These are phyloP conservation scores for Xestia sexstrigata DNA, from an alignment of 2,888 invertebrate genomes.

Conservation along the genomic window DNA sequence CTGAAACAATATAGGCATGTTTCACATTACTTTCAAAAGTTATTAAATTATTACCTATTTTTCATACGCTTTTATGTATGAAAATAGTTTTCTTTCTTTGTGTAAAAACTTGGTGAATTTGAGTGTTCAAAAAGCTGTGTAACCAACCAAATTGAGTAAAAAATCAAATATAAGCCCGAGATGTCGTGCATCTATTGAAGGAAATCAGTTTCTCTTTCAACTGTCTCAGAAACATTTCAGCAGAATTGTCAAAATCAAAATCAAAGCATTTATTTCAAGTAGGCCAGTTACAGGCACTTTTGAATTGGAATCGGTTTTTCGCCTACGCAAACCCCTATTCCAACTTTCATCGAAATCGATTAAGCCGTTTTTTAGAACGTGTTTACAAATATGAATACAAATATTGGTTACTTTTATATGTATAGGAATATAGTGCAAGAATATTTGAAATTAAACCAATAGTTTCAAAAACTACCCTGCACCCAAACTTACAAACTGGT, in stretches of 20 bases:
- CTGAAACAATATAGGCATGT: not conserved
- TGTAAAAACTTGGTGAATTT: not conserved
- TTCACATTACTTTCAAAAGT: not conserved
- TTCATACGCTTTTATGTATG: not conserved
- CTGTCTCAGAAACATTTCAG: not conserved
- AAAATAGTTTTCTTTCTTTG: not conserved
- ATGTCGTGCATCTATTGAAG: not conserved
- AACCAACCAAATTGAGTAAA: too few species aligned
- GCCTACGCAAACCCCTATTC: too few species aligned
- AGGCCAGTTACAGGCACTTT: too few species aligned
- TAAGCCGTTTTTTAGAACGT: too few species aligned
- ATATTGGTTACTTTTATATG: too few species aligned
- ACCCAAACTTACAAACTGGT: too few species aligned
- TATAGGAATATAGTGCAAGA: too few species aligned
- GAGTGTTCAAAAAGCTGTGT: too few species aligned
- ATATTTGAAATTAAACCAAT: not conserved
- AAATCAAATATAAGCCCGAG: not conserved
- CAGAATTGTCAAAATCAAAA: not conserved
- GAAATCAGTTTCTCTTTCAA: not conserved
- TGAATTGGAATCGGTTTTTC: too few species aligned
- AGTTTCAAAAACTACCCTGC: not conserved
- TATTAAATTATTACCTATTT: not conserved
- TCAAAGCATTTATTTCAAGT: too few species aligned
- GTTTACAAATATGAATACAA: too few species aligned
- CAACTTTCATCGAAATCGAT: too few species aligned